Base-by-base conservation (phyloP, 2,113 vertebrate genomes). In the Emydocephalus ijimae region DNA sequence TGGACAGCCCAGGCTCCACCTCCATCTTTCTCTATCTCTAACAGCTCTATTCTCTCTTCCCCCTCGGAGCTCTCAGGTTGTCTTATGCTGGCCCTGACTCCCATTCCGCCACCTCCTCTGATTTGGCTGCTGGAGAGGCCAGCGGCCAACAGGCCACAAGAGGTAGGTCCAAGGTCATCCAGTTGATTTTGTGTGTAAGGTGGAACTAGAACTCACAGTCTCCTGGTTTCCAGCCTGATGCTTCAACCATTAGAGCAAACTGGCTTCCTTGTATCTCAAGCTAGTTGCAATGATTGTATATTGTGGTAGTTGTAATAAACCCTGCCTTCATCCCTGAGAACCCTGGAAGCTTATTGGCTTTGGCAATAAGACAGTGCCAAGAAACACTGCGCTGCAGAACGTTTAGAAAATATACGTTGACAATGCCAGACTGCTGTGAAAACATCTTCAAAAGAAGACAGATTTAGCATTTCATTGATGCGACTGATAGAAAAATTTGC, bases 391-490 rank as follows among this genome's bases (percentile, higher is more conserved):
- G 90, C 14, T 92, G n/a, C 1, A 91, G 94, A 87, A 90, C 74
- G 88, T 96, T 96, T 50, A n/a, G 85, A 86, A 95, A 91, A 94
- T 50, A 96, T 91, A 61, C 91, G 85, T 11, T 89, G 91, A 55
- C 64, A 57, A n/a, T 81, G 93, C 64, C 86, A 93, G 54, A 85
- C 34, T 94, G 87, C 34, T 96, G 89, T 55, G 26, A 95, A 88
- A 90, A 74, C 50, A 88, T 39, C 94, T 96, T 96, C 91, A 94
- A 96, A 96, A 95, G 93, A 90, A 92, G 87, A 57, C 54, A 92
- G 90, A 96, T 95, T 97, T 96, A 93, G 95, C 96, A 94, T 96
- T 96, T 97, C 94, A 96, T 97, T 57, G 95, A 95, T 94, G 93
- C 93, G 93, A 95, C 91, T 94, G 93, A 91, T 94, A 94, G 87